A percentile compares a stretch with the other conserved stretches of the same genome.
Conservation (phyloP, 2,888 invertebrate genomes). For the Aporophyla lueneburgensis region DNA sequence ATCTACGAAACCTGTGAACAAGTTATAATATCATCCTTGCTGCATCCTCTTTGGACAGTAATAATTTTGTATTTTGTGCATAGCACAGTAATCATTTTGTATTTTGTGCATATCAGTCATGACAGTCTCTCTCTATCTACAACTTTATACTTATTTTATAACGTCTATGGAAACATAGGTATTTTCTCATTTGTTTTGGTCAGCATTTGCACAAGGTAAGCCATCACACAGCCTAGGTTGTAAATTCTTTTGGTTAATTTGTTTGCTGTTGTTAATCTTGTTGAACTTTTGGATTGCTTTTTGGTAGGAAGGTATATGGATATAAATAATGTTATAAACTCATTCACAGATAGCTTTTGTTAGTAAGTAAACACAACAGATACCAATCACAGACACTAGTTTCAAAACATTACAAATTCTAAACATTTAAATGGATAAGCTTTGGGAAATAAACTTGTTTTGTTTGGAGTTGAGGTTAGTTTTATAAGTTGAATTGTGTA, state of each 20-base stretch:
- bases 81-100: neutral
- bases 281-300: neutral
- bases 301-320: neutral
- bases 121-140: neutral
- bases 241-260: constrained; percentile 3
- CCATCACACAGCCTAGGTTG: constrained; percentile 25
- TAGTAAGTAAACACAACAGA: constrained; percentile 50
- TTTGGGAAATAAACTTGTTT: constrained; percentile 16
- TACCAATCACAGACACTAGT: constrained; percentile 28
- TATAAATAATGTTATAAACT: constrained; percentile 61
- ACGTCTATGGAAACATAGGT: neutral
- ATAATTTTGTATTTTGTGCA: neutral
- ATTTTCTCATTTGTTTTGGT: neutral
- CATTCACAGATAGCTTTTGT: constrained; percentile 69
- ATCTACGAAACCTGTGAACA: constrained; percentile 86
- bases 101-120: neutral
- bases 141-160: neutral
- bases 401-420: constrained; percentile 13
- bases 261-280: neutral
- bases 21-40: constrained; percentile 71
- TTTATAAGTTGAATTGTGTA: neutral
- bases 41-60: constrained; percentile 6
- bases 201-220: neutral
- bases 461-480: constrained; percentile 34
- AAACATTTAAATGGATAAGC: constrained; percentile 29